A percentile compares a stretch with the other conserved stretches of the same genome.
Evolutionary conservation across 2,113 vertebrate genomes (phyloP).

Genomic region (Orthochromis malagaraziensis): DNA sequence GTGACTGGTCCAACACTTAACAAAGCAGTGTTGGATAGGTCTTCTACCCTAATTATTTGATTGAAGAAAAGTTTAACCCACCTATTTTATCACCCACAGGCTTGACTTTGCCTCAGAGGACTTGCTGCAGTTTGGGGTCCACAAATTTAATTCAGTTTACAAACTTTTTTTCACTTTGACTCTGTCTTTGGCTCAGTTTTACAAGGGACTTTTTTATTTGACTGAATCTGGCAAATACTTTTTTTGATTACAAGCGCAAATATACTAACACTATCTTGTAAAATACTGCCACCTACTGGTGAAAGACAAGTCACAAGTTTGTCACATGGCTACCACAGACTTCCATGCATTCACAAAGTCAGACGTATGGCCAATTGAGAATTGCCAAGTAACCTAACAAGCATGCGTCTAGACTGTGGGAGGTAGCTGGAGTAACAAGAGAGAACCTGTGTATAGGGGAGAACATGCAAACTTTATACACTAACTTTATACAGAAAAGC

Average conservation of each 20-base stretch:
- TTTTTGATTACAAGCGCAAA: rapidly evolving
- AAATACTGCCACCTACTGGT: background rate
- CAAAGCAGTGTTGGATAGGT: background rate
- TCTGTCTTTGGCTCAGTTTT: background rate
- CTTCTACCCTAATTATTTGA: background rate
- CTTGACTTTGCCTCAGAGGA: too few species aligned
- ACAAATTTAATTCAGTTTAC: background rate
- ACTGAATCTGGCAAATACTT: background rate
- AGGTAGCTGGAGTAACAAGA: background rate
- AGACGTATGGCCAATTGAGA: background rate
- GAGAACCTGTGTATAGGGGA: background rate
- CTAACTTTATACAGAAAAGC: background rate
- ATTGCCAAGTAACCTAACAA: background rate
- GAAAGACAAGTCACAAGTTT: background rate
- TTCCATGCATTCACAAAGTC: background rate
- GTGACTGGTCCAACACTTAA: background rate
- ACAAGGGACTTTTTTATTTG: background rate
- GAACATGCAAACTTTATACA: background rate
- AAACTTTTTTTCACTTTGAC: background rate
- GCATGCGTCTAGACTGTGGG: background rate
- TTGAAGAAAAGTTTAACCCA: background rate
- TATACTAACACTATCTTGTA: background rate
- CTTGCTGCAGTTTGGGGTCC: background rate
- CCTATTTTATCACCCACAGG: background rate
- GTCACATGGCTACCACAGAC: background rate